Percentiles rank a stretch among this genome's conserved stretches.
Conservation (phyloP, 2,113 vertebrate genomes). For the Cyprinodon tularosa region DNA sequence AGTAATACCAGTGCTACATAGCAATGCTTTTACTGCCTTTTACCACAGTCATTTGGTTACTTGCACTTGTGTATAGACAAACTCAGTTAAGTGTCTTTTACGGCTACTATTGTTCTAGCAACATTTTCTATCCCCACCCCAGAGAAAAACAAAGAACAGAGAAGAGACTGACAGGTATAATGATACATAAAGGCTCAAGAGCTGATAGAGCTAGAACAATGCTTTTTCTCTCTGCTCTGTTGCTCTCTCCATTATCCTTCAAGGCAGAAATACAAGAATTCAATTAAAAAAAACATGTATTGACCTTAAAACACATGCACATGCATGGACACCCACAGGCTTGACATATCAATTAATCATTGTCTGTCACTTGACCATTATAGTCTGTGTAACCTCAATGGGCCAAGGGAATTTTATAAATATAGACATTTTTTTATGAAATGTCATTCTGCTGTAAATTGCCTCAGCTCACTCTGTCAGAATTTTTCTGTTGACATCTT, state of each 20-base stretch:
- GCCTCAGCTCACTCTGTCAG: conserved; percentile 7
- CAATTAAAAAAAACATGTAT: conserved; percentile 76
- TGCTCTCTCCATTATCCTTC: conserved; percentile 66
- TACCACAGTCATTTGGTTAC: conserved; percentile 13
- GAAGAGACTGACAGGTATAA: conserved; percentile 23
- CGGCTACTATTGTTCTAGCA: conserved; percentile 18
- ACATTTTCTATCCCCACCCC: conserved; percentile 14
- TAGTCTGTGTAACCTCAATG: conserved; percentile 47
- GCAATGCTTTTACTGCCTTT: neutral
- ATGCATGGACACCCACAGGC: conserved; percentile 36
- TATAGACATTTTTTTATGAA: conserved; percentile 14
- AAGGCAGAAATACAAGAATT: conserved; percentile 73
- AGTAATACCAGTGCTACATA: neutral
- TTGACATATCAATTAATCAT: conserved; percentile 75
- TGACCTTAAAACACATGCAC: conserved; percentile 71
- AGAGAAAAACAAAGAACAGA: conserved; percentile 16
- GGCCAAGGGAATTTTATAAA: conserved; percentile 26
- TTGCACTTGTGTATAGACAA: conserved; percentile 15
- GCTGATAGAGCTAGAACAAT: conserved; percentile 44
- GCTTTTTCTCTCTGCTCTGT: conserved; percentile 63
- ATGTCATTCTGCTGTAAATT: conserved; percentile 39
- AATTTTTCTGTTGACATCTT: neutral
- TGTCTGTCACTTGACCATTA: conserved; percentile 67
- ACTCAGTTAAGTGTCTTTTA: conserved; percentile 21
- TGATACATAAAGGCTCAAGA: conserved; percentile 39